These are phyloP conservation scores for Operophtera brumata DNA, from an alignment of 2,888 invertebrate genomes.

Conservation along the genomic window DNA sequence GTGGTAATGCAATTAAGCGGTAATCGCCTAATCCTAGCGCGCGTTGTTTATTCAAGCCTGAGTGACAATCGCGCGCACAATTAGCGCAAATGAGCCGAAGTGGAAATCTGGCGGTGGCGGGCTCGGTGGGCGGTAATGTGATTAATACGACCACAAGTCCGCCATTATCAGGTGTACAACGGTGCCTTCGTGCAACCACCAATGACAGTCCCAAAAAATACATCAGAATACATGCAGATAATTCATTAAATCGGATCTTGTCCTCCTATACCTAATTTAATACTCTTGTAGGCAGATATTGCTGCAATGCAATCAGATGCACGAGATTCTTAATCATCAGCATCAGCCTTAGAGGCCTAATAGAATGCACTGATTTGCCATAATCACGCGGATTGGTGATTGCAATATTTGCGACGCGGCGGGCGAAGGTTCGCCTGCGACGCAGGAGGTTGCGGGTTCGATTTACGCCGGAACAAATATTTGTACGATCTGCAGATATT, in stretches of 20 bases:
- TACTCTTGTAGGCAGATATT: too few relatives aligned
- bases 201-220: conserved; percentile 20
- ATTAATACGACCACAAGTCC: conserved; percentile 70
- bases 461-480: too few relatives aligned
- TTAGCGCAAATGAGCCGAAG: conserved; percentile 80
- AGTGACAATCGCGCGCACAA: conserved; percentile 80
- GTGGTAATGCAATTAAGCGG: conserved; percentile 77
- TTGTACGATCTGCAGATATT: too few relatives aligned
- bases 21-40: conserved; percentile 80
- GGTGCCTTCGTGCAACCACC: conserved; percentile 26
- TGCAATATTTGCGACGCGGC: too few relatives aligned
- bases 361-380: too few relatives aligned
- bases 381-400: too few relatives aligned
- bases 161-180: conserved; percentile 57
- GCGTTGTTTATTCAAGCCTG: conserved; percentile 80
- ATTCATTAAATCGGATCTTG: neutral
- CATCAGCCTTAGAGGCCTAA: too few relatives aligned
- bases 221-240: conserved; percentile 8
- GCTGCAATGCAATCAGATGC: too few relatives aligned
- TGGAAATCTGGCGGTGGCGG: conserved; percentile 75
- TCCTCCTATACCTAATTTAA: too few relatives aligned
- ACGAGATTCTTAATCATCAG: too few relatives aligned
- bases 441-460: too few relatives aligned
- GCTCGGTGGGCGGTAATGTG: conserved; percentile 57
- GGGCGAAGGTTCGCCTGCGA: too few relatives aligned